Evolutionary conservation across 2,797 vertebrate genomes (phyloP), one percentile per base, ranked within the genome.

Genomic region (Fratercula arctica): DNA sequence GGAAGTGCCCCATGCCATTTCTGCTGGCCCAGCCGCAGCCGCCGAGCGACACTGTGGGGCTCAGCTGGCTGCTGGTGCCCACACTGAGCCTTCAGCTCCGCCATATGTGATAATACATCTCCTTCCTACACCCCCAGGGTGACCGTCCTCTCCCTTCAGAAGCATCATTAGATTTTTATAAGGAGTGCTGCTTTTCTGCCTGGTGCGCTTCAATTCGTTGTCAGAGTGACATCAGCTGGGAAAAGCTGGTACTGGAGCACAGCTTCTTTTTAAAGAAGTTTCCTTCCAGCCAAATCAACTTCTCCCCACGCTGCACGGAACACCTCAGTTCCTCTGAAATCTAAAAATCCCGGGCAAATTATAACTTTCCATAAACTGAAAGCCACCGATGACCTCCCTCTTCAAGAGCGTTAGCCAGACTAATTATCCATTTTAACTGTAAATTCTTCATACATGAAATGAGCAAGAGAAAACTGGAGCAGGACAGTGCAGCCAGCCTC

Each of bases 161-260:
- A 81, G 18, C 53, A 51, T 21, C 66, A 8, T 69, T 21, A n/a
- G 35, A 15, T 69, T 80, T 63, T 26, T 48, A 21, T 2, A 9
- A 4, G 21, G 46, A 53, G 35, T 7, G 43, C n/a, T 67, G 66
- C 48, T 90, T 50, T 39, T 77, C 63, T 21, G 2, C 25, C 46
- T 48, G 61, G 14, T 20, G 70, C 24, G 28, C 37, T 76, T 37
- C 51, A 92, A 85, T 70, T 73, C 82, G 48, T 74, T 79, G 74
- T 43, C 80, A 94, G 74, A 89, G 75, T 80, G 88, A 94, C 90
- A 93, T 67, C 88, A 90, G 67, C 74, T 92, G 92, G 93, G 48
- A 90, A 45, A 87, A 79, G 25, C 50, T 37, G 78, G 90, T 87
- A 96, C 60, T 89, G 84, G 48, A 95, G 48, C n/a, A 70, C 35